Evolutionary conservation across 2,113 vertebrate genomes (phyloP).

Genomic region (Xiphophorus maculatus): DNA sequence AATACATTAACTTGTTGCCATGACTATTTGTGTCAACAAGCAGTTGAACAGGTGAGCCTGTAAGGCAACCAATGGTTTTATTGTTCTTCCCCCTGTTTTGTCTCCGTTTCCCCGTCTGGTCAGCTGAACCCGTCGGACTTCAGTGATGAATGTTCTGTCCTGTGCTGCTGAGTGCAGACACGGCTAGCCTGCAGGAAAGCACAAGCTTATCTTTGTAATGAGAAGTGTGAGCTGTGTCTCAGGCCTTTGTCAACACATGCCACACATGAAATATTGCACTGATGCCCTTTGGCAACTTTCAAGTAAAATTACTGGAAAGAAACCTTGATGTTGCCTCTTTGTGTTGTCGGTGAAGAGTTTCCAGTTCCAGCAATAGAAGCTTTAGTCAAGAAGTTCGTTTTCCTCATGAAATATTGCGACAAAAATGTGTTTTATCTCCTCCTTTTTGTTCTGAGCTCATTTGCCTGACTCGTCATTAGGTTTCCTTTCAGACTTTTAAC

Average conservation of each 20-base stretch:
- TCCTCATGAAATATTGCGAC: slow-evolving; percentile 35
- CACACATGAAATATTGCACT: slow-evolving; percentile 5
- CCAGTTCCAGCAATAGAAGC: not conserved
- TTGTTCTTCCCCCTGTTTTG: not conserved
- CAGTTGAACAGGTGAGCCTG: not conserved
- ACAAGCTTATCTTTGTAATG: slow-evolving; percentile 38
- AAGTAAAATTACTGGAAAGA: slow-evolving; percentile 1
- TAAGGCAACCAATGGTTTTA: not conserved
- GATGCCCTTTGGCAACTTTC: slow-evolving; percentile 9
- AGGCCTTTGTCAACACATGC: slow-evolving; percentile 26
- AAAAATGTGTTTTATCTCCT: slow-evolving; percentile 40
- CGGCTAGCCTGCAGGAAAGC: slow-evolving; percentile 20
- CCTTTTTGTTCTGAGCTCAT: slow-evolving; percentile 59
- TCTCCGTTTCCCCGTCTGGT: not conserved
- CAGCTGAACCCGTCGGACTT: slow-evolving; percentile 21
- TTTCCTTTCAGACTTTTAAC: slow-evolving; percentile 60
- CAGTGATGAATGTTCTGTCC: slow-evolving; percentile 55
- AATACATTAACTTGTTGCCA: not conserved
- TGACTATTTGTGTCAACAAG: not conserved
- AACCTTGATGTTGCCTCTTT: not conserved
- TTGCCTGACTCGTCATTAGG: slow-evolving; percentile 70
- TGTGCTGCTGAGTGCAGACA: slow-evolving; percentile 24
- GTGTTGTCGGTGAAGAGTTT: not conserved
- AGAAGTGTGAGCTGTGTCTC: slow-evolving; percentile 32
- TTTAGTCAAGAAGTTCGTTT: slow-evolving; percentile 41